Percentiles rank a stretch among this genome's conserved stretches.
These are phyloP conservation scores for Hymenochirus boettgeri DNA, from an alignment of 2,113 vertebrate species.

Conservation along the genomic window DNA sequence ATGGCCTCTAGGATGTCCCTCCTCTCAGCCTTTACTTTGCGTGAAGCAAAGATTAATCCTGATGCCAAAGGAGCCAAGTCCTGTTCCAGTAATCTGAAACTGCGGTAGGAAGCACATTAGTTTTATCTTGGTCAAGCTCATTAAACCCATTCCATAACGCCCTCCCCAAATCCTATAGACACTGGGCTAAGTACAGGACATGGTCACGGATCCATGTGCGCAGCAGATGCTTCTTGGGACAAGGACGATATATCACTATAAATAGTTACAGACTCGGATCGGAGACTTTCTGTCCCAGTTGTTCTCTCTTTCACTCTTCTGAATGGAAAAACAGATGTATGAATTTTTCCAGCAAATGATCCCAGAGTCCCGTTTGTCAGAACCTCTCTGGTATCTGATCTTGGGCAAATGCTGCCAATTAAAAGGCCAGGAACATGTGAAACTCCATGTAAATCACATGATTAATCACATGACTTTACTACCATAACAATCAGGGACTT, in stretches of 20 bases:
- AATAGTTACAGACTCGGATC: constrained; percentile 22
- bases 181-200: no score
- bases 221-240: constrained; percentile 32
- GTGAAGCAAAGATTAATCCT: no score
- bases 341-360: not conserved
- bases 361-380: constrained; percentile 23
- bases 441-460: no score
- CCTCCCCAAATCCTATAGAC: not conserved
- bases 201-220: constrained; percentile 8
- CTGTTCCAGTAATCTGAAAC: not conserved
- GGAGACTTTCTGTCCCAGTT: constrained; percentile 1
- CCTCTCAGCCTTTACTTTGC: no score
- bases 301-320: constrained; percentile 4
- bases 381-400: no score
- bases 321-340: constrained; percentile 29
- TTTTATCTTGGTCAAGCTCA: not conserved
- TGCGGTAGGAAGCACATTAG: not conserved
- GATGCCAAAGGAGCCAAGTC: no score
- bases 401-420: no score
- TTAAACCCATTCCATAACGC: not conserved
- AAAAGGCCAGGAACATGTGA: no score
- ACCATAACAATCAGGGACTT: no score
- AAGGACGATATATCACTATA: constrained; percentile 14
- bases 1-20: no score
- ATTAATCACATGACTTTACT: no score